phyloP scores from a whole-genome alignment of 2,888 invertebrate genomes.

The Melipona bicolor region DNA sequence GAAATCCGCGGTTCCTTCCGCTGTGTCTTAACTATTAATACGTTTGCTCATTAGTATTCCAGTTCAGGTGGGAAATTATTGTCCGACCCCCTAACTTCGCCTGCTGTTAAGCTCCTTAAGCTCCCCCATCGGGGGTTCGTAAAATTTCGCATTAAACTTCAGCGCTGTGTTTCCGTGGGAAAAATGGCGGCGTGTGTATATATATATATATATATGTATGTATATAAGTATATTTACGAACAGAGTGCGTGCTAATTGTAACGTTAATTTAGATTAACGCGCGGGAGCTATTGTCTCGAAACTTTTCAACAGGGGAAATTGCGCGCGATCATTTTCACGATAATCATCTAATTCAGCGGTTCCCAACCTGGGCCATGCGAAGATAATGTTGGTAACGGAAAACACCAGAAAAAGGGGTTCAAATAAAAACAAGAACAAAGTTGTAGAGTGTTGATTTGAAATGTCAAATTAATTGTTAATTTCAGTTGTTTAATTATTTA shows the following conservation, averaged over 20 bases:
- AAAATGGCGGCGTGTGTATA: background rate
- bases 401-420: no score
- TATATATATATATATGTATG: background rate
- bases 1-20: background rate
- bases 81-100: slow-evolving; percentile 13
- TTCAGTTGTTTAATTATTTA: no score
- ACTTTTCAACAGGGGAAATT: background rate
- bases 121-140: background rate
- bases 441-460: no score
- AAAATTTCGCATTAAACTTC: slow-evolving; percentile 26
- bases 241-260: background rate
- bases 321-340: background rate
- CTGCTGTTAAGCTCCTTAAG: slow-evolving; percentile 22
- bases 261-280: background rate
- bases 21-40: background rate
- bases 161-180: background rate
- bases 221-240: background rate
- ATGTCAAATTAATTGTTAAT: no score
- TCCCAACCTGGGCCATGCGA: no score
- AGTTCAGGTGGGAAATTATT: slow-evolving; percentile 23
- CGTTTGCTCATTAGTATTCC: slow-evolving; percentile 12
- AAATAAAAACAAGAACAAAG: no score
- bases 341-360: no score
- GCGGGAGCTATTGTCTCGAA: background rate
- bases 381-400: no score